Base-by-base conservation (phyloP, 2,797 vertebrate species). In the Neomorphus geoffroyi region DNA sequence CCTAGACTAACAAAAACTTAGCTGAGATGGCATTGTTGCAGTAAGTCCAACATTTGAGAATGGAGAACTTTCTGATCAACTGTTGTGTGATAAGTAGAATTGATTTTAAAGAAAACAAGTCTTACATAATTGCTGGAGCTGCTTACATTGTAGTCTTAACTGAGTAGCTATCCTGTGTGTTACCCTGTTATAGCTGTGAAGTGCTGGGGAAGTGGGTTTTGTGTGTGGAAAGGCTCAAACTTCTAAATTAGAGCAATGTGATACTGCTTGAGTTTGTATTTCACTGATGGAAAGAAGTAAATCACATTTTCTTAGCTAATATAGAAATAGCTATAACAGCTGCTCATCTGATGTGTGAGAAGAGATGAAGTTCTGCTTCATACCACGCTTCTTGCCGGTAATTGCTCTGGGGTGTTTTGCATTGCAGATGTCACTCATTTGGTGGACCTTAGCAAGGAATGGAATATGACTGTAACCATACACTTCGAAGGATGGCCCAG, bases 371-470 rank as follows among this genome's bases (percentile, higher is more conserved):
- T 41, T 65, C 10, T 72, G 18, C 43, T 62, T 69, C 45, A 23
- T 15, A 5, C 27, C 3, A 4, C 0, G 1, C 33, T 75, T 61
- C 60, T 64, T 56, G 45, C 23, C 13, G 21, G 24, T 90, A 41
- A 70, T 39, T 78, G 53, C 32, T 79, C n/a, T 61, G 67, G 39
- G 18, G 2, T 74, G 66, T 6, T 83, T 64, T 37, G 58, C 1
- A 0, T 95, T 97, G 90, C 96, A 98, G 98, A 96, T 86, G 82
- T 91, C 80, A 96, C 96, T 33, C 95, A 98, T 33, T 15, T 92
- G 83, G 75, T 98, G 0, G 98, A 98, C 92, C 73, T 98, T 58
- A 97, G 93, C 35, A 95, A 84, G 2, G 97, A 98, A 45, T 57
- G 26, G 41, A 46, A 93, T 46, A 64, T 93, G 88, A 97, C 79